phyloP scores from a whole-genome alignment of 1,140 invertebrate species.

The Euura lappo region DNA sequence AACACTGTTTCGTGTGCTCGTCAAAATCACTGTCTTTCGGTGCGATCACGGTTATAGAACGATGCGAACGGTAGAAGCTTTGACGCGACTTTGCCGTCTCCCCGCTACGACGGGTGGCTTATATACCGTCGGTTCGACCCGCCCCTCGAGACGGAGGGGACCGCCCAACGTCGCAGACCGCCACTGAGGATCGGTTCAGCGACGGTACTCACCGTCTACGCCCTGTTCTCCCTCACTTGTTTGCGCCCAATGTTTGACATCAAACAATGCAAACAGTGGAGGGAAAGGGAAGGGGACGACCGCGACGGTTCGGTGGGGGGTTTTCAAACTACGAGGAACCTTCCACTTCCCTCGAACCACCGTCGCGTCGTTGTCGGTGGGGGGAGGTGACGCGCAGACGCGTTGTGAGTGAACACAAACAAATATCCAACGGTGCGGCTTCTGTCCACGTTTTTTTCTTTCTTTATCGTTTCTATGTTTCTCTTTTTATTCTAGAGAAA shows the following conservation, averaged over 20 bases:
- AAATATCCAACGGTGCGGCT: slow-evolving; percentile 33
- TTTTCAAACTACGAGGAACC: not conserved
- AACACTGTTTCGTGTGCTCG: too few species aligned
- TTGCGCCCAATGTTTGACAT: slow-evolving; percentile 54
- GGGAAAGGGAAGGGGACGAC: not conserved
- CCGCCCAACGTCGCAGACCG: not conserved
- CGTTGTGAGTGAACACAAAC: slow-evolving; percentile 39
- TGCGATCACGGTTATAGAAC: not conserved
- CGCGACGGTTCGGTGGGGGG: not conserved
- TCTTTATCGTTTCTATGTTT: not conserved
- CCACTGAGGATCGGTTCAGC: slow-evolving; percentile 27
- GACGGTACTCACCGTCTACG: not conserved
- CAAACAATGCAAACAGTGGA: slow-evolving; percentile 50
- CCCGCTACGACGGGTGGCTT: slow-evolving; percentile 12
- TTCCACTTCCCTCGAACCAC: not conserved
- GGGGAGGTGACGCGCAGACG: slow-evolving; percentile 21
- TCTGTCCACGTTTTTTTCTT: not conserved
- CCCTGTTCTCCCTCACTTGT: slow-evolving; percentile 30
- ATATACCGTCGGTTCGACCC: slow-evolving; percentile 25
- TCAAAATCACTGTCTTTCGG: not conserved
- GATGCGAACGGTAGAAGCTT: not conserved
- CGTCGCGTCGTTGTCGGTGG: not conserved
- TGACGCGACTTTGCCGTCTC: slow-evolving; percentile 20
- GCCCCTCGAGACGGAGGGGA: not conserved
- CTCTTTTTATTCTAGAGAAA: not conserved